phyloP scores from a whole-genome alignment of 2,113 vertebrate species.

The Mionectes macconnelli region DNA sequence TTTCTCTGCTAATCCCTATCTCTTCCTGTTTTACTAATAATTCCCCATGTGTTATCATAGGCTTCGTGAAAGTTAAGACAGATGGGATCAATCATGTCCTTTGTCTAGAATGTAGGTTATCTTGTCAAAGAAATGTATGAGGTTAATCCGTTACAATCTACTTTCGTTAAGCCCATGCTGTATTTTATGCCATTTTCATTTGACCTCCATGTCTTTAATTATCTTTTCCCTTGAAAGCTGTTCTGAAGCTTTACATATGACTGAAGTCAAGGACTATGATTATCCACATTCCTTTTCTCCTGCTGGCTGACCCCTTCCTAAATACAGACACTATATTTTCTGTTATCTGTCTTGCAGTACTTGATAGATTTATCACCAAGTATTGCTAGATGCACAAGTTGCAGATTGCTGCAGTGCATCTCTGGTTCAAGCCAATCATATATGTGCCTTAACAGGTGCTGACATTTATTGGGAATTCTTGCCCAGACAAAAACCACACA shows the following conservation, averaged over 20 bases:
- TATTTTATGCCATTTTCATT: constrained; percentile 34
- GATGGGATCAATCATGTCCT: constrained; percentile 35
- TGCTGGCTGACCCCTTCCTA: background rate
- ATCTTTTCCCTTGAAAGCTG: constrained; percentile 1
- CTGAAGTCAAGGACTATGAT: background rate
- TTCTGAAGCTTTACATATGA: background rate
- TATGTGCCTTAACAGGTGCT: background rate
- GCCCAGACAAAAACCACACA: background rate
- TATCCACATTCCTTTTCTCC: background rate
- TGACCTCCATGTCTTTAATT: constrained; percentile 29
- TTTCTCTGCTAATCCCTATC: constrained; percentile 16
- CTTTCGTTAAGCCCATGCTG: constrained; percentile 19
- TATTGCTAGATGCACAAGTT: background rate
- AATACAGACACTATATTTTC: background rate
- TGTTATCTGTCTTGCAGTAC: background rate
- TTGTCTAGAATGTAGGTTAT: constrained; percentile 48
- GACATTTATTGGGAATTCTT: background rate
- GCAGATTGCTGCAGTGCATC: background rate
- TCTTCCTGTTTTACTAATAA: constrained; percentile 34
- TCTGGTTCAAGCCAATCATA: background rate
- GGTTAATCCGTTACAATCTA: constrained; percentile 50
- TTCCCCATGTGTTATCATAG: background rate
- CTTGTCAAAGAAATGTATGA: constrained; percentile 34
- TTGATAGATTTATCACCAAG: background rate
- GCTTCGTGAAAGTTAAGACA: constrained; percentile 5